Percentiles rank a stretch among this genome's conserved stretches.
Conservation (phyloP, 2,888 invertebrate genomes). For the Gymnocheta viridis region DNA sequence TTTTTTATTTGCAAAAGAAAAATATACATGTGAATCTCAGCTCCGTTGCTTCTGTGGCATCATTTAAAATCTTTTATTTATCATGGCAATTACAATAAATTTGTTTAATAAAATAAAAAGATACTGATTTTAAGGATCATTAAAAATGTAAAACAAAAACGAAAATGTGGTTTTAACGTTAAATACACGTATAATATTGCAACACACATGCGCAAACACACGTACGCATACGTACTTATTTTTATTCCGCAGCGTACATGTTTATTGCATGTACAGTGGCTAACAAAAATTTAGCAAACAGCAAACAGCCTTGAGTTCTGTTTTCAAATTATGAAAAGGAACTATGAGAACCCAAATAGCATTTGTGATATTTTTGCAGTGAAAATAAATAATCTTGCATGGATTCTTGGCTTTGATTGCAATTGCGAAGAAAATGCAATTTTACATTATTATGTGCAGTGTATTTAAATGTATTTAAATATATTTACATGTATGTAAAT, state of each 20-base stretch:
- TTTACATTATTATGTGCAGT: too few species aligned
- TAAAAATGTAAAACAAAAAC: constrained; percentile 64
- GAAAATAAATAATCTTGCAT: too few species aligned
- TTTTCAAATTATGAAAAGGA: neutral
- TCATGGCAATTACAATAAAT: constrained; percentile 67
- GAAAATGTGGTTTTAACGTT: constrained; percentile 62
- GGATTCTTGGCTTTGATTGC: too few species aligned
- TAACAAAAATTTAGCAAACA: neutral
- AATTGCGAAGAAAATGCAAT: too few species aligned
- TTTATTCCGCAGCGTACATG: neutral
- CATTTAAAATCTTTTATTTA: constrained; percentile 66
- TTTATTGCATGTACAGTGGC: neutral
- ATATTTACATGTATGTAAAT: too few species aligned
- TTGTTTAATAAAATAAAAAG: constrained; percentile 67
- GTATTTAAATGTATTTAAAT: too few species aligned
- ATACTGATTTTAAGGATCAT: constrained; percentile 67
- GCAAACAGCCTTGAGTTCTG: neutral
- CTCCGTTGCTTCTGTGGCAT: constrained; percentile 41
- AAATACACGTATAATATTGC: constrained; percentile 43
- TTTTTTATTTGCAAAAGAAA: constrained; percentile 20
- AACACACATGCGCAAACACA: neutral
- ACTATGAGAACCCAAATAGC: neutral
- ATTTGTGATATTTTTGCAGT: too few species aligned
- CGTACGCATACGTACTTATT: neutral
- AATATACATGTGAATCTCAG: neutral